These are phyloP conservation scores for Papilio gigon DNA, from an alignment of 2,888 invertebrate genomes.

Conservation along the genomic window DNA sequence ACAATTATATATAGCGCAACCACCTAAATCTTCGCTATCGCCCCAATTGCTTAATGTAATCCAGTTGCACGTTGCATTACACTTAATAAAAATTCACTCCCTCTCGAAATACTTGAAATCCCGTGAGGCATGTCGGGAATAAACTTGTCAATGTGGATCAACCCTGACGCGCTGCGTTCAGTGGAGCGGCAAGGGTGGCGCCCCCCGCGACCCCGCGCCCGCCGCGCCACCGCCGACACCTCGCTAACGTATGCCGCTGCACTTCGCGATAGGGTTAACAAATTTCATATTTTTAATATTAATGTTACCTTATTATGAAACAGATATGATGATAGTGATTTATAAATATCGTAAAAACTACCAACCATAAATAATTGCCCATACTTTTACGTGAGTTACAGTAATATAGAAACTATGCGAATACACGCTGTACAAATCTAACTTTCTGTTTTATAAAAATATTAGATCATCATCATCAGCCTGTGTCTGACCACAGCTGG, in stretches of 20 bases:
- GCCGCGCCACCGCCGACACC: constrained; percentile 76
- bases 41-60: constrained; percentile 26
- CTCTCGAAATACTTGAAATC: constrained; percentile 18
- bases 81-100: constrained; percentile 56
- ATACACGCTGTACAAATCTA: too few relatives aligned
- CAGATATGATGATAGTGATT: background rate
- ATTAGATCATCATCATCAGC: too few relatives aligned
- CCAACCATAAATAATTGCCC: background rate
- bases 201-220: constrained; percentile 48
- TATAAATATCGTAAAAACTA: background rate
- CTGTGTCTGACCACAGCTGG: too few relatives aligned
- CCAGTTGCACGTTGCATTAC: constrained; percentile 46
- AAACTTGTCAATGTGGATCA: constrained; percentile 39
- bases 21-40: constrained; percentile 5
- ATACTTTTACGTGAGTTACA: too few relatives aligned
- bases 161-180: constrained; percentile 69
- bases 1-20: background rate
- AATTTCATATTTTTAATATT: background rate
- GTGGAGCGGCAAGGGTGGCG: constrained; percentile 58
- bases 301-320: background rate
- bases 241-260: constrained; percentile 74
- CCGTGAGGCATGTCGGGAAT: constrained; percentile 29
- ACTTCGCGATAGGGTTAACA: constrained; percentile 69
- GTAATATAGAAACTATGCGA: too few relatives aligned
- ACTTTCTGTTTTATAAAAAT: too few relatives aligned